Base-by-base conservation (phyloP, 1,140 invertebrate species). In the Ostrea denselamellosa region DNA sequence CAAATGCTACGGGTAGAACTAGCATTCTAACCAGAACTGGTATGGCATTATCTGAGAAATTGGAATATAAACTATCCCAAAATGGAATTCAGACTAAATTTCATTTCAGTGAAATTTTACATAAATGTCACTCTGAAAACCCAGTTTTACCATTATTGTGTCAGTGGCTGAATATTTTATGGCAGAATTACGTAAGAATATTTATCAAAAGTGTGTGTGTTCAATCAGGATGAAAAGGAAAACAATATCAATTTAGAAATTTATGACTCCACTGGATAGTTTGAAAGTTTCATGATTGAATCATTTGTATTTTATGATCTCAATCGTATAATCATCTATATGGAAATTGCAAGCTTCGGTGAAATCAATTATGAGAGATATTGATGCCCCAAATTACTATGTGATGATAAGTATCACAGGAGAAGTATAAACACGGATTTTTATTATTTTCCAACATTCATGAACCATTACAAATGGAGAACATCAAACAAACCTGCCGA, bases 311-410 rank as follows among this genome's bases (percentile, higher is more conserved):
- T 77, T 77, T 77, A 77, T 34, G 68, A 77, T 34, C 28, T 77
- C 25, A 34, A 77, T 77, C 68, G 14, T 14, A 77, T 77, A 77
- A 77, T 77, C 68, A 77, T 22, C 68, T 77, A 25, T 77, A 77
- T 77, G 68, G 68, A 77, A 34, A 77, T 77, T 14, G 22, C 68
- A 28, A 17, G 68, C 68, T 77, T 77, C 68, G 28, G 22, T 77
- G 68, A 77, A 77, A 77, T 77, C 68, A 77, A 77, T 77, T 77
- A 77, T 34, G 25, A 62, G 56, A 77, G 68, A 77, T 77, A 77
- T 77, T 77, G 68, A 34, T 14, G 68, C 25, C 28, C 68, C 68
- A 28, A 77, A 77, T 77, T 77, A 77, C 68, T 34, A 25, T 14
- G 14, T 77, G 25, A 77, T 77, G 68, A 77, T 28, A 77, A 77